Evolutionary conservation across 2,797 vertebrate genomes (phyloP), one percentile per base, ranked within the genome.

Genomic region (Valencia hispanica): DNA sequence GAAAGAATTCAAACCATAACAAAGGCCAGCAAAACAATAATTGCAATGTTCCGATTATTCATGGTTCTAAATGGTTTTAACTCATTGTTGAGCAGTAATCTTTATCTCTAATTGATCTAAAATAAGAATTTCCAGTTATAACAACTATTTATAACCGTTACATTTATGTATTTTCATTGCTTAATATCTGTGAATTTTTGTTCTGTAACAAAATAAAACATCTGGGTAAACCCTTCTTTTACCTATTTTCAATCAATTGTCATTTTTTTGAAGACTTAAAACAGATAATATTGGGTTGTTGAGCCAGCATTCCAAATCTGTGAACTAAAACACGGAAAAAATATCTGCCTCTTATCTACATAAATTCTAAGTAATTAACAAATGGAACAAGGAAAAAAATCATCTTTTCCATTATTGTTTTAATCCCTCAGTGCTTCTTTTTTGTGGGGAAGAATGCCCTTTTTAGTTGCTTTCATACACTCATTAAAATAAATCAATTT

Each of bases 401-500:
- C 8, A 34, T 59, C 17, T 63, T 32, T 66, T 63, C 17, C 9
- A 5, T 30, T 8, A 34, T 14, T 12, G 4, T 66, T 41, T 65
- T 9, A 66, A 41, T 41, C 36, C 39, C 39, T 43, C 22, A 27
- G 0, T 25, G 25, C 50, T 25, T 43, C 12, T 25, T 65, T 65
- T 17, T 39, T 39, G 34, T 65, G 34, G 34, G 34, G 8, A 43
- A n/a, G 6, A 66, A 66, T 43, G 22, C 39, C 25, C 36, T 66
- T 55, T 66, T 66, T 5, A 66, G 22, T 27, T 66, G 12, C 65
- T 66, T 43, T 66, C 22, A 66, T 43, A 11, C 36, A n/a, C 65
- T 43, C 22, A 66, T 66, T 66, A 66, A 41, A 66, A 41, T 66
- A 66, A 66, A 43, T 66, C 36, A 41, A 43, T 43, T 66, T 66